Evolutionary conservation across 2,888 invertebrate genomes (phyloP).

Genomic region (Trichacis sp.): DNA sequence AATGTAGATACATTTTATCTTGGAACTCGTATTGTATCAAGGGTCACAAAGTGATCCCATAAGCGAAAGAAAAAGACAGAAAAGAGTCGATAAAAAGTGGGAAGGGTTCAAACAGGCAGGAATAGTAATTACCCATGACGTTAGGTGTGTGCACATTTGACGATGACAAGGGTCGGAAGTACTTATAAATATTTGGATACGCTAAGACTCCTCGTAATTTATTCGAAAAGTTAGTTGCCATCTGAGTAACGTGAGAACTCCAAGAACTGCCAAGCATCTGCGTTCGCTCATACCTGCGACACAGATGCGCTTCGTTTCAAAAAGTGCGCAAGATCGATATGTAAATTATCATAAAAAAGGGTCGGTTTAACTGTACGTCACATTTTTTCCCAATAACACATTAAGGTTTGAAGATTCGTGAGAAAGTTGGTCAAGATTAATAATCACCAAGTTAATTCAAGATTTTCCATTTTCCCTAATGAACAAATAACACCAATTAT

Average conservation of each 20-base stretch:
- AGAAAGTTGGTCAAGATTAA: too few relatives aligned
- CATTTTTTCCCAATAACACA: too few relatives aligned
- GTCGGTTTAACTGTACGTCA: conserved; percentile 8
- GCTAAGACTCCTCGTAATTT: conserved; percentile 52
- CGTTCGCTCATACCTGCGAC: conserved; percentile 42
- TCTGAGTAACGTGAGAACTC: conserved; percentile 61
- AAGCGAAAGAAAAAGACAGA: conserved; percentile 15
- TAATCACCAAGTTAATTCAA: too few relatives aligned
- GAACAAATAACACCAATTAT: neutral
- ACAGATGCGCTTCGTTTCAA: conserved; percentile 41
- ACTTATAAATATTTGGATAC: conserved; percentile 51
- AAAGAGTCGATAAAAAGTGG: conserved; percentile 33
- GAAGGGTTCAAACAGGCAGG: conserved; percentile 53
- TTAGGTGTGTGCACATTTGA: conserved; percentile 45
- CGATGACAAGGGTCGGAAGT: conserved; percentile 35
- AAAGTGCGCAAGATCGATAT: too few relatives aligned
- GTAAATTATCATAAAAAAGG: conserved; percentile 8
- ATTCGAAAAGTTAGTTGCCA: conserved; percentile 58
- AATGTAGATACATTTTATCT: too few relatives aligned
- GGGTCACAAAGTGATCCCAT: conserved; percentile 46
- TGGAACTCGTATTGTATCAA: neutral
- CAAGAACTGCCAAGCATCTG: conserved; percentile 34
- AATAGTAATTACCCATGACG: conserved; percentile 55
- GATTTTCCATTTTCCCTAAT: neutral
- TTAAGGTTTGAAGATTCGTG: too few relatives aligned